Percentiles rank a stretch among this genome's conserved stretches.
Evolutionary conservation across 2,113 vertebrate genomes (phyloP).

Genomic region (Rousettus leschenaultii): DNA sequence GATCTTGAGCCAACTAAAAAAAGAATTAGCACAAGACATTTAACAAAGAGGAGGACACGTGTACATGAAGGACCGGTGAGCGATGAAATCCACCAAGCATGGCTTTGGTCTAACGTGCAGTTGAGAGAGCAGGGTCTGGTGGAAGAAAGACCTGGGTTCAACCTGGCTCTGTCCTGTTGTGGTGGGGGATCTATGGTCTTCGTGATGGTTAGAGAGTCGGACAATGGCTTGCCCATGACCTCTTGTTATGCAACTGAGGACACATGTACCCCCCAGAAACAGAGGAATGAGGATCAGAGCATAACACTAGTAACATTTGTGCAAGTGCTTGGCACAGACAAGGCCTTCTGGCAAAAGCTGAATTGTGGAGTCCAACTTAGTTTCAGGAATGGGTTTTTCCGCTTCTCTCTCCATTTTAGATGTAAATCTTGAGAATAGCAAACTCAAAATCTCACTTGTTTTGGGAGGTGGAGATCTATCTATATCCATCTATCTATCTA

Average conservation of each 20-base stretch:
- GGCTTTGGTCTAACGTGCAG: too few species aligned
- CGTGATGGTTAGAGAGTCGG: not conserved
- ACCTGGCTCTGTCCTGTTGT: not conserved
- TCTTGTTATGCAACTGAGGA: not conserved
- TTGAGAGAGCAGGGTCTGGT: not conserved
- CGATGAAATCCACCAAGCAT: accelerated
- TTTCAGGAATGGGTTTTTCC: not conserved
- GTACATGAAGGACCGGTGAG: not conserved
- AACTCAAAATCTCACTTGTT: not conserved
- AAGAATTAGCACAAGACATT: not conserved
- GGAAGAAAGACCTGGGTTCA: not conserved
- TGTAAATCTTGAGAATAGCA: not conserved
- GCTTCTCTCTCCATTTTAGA: not conserved
- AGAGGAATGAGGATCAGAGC: not conserved
- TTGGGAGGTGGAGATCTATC: not conserved
- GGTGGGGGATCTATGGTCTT: not conserved
- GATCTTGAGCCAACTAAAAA: not conserved
- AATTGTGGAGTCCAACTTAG: not conserved
- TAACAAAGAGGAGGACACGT: not conserved
- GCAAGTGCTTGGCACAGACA: not conserved
- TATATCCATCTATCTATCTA: not conserved
- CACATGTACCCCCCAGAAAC: not conserved
- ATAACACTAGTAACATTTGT: not conserved
- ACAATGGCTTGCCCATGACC: not conserved
- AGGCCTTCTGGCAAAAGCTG: not conserved